phyloP scores from a whole-genome alignment of 2,888 invertebrate genomes.

The Morinoia aosen region DNA sequence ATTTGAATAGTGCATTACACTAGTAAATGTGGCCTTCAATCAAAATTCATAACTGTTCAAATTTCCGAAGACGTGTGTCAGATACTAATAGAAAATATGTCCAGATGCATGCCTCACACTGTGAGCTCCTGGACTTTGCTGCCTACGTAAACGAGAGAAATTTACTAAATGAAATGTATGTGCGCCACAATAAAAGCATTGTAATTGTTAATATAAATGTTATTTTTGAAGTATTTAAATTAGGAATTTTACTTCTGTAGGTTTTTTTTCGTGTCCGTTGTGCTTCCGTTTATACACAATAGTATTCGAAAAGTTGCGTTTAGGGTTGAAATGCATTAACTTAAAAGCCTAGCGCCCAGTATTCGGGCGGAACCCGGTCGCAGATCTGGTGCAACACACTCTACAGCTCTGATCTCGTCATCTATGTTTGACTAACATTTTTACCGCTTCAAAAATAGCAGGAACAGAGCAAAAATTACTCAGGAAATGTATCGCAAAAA shows the following conservation, averaged over 20 bases:
- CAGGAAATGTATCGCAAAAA: background rate
- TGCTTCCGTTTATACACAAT: background rate
- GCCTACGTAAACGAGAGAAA: background rate
- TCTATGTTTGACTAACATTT: background rate
- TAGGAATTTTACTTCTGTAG: background rate
- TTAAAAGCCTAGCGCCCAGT: background rate
- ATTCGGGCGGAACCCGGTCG: background rate
- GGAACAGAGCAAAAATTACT: background rate
- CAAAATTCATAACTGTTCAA: too few species aligned
- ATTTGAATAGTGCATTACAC: too few species aligned
- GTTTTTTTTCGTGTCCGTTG: background rate
- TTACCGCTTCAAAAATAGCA: background rate
- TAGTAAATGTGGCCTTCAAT: too few species aligned
- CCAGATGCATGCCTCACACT: background rate
- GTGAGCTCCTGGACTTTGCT: background rate
- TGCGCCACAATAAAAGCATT: too few species aligned
- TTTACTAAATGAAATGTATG: background rate
- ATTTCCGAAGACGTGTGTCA: too few species aligned
- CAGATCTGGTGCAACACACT: background rate
- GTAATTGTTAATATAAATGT: too few species aligned
- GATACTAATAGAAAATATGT: background rate
- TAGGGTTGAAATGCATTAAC: background rate
- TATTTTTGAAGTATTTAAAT: background rate
- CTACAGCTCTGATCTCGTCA: background rate
- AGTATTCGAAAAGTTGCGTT: background rate